Conservation (phyloP, 2,888 invertebrate species). For the Meandrusa payeni region DNA sequence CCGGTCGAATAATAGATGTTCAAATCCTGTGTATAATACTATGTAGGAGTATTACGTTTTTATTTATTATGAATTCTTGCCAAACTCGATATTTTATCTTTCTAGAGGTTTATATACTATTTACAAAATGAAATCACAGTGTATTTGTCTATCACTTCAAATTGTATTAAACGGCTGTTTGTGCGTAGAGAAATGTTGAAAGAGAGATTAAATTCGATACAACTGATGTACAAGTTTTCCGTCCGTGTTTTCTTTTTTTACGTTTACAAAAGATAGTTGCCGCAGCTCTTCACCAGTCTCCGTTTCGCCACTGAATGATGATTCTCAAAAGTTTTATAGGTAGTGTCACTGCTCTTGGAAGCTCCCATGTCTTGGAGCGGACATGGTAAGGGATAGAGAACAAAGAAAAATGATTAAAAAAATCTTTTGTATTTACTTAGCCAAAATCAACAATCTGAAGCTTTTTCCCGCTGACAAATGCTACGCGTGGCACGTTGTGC, state of each 20-base stretch:
- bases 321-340: too few species aligned
- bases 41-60: constrained; percentile 83
- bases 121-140: constrained; percentile 77
- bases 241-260: constrained; percentile 45
- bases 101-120: constrained; percentile 79
- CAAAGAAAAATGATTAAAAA: too few species aligned
- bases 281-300: too few species aligned
- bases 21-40: constrained; percentile 93
- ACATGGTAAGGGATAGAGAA: too few species aligned
- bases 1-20: constrained; percentile 85
- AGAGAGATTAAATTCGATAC: constrained; percentile 74
- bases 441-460: constrained; percentile 80
- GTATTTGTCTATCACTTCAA: constrained; percentile 74
- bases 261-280: too few species aligned
- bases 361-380: too few species aligned
- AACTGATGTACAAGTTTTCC: constrained; percentile 75
- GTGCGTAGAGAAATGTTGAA: constrained; percentile 72
- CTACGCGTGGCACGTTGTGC: constrained; percentile 70
- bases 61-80: constrained; percentile 80
- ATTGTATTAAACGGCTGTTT: constrained; percentile 74
- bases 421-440: constrained; percentile 35
- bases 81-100: constrained; percentile 79
- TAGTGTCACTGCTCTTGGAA: too few species aligned
- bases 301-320: too few species aligned
- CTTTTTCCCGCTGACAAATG: constrained; percentile 78